Evolutionary conservation across 2,113 vertebrate genomes (phyloP).

Genomic region (Salvelinus namaycush): DNA sequence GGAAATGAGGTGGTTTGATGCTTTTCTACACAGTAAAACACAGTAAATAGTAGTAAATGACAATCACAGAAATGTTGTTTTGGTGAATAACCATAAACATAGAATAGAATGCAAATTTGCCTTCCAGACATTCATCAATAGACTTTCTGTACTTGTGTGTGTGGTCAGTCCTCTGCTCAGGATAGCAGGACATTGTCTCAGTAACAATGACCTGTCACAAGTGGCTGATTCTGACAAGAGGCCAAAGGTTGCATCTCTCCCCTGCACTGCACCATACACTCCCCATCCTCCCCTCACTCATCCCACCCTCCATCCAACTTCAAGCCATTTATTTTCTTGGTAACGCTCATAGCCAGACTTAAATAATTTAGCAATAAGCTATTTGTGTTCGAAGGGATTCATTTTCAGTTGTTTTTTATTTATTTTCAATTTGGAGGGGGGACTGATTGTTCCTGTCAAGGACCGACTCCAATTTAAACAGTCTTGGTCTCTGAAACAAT

Average conservation of each 20-base stretch:
- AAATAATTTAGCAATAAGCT: constrained; percentile 66
- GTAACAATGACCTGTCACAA: no score
- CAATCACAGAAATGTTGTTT: constrained; percentile 4
- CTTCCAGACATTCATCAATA: no score
- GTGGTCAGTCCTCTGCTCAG: no score
- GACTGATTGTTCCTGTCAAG: constrained; percentile 38
- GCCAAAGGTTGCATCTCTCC: no score
- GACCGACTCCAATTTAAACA: no score
- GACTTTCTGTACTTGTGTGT: no score
- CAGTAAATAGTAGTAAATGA: background rate
- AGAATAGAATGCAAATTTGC: no score
- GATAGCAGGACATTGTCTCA: no score
- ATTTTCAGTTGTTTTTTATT: constrained; percentile 61
- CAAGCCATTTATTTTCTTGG: constrained; percentile 50
- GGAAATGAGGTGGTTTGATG: background rate
- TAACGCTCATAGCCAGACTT: constrained; percentile 45
- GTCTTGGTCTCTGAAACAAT: no score
- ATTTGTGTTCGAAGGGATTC: constrained; percentile 44
- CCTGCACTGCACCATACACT: constrained; percentile 7
- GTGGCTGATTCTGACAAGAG: no score
- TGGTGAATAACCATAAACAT: no score
- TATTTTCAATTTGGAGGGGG: constrained; percentile 53
- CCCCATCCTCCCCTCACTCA: no score
- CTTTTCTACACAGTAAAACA: background rate
- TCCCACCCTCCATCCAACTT: constrained; percentile 45